Evolutionary conservation across 2,797 vertebrate species (phyloP).

Genomic region (Etheostoma perlongum): DNA sequence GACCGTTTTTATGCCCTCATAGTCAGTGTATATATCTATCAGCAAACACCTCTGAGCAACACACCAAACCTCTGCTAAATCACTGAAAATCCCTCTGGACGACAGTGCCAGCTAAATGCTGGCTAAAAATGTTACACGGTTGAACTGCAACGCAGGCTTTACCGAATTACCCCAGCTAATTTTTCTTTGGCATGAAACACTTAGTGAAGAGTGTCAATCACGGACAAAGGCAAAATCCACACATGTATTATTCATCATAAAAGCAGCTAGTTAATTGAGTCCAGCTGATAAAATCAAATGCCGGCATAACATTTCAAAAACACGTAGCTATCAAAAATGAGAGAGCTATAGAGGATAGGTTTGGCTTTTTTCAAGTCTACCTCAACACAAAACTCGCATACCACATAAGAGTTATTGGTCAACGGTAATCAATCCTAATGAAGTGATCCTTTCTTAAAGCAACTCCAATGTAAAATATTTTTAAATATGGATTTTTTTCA

Average conservation of each 20-base stretch:
- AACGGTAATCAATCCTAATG: neutral
- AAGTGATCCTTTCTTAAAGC: neutral
- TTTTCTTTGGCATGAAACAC: neutral
- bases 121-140: slow-evolving; percentile 1
- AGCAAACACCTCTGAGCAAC: slow-evolving; percentile 20
- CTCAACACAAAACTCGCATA: too few relatives aligned
- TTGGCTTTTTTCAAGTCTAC: too few relatives aligned
- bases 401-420: neutral
- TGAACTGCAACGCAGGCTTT: neutral
- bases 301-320: neutral
- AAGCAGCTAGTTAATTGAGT: slow-evolving; percentile 9
- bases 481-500: neutral
- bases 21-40: slow-evolving; percentile 16
- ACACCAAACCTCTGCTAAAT: slow-evolving; percentile 10
- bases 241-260: slow-evolving; percentile 1
- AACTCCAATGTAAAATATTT: neutral
- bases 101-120: slow-evolving; percentile 18
- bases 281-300: slow-evolving; percentile 8
- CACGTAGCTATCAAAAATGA: neutral
- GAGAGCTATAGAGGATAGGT: neutral
- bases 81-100: slow-evolving; percentile 21
- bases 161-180: neutral
- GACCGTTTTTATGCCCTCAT: neutral
- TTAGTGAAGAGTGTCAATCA: slow-evolving; percentile 1
- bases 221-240: neutral